phyloP scores from a whole-genome alignment of 2,888 invertebrate species.

The Didymodactylos carnosus region DNA sequence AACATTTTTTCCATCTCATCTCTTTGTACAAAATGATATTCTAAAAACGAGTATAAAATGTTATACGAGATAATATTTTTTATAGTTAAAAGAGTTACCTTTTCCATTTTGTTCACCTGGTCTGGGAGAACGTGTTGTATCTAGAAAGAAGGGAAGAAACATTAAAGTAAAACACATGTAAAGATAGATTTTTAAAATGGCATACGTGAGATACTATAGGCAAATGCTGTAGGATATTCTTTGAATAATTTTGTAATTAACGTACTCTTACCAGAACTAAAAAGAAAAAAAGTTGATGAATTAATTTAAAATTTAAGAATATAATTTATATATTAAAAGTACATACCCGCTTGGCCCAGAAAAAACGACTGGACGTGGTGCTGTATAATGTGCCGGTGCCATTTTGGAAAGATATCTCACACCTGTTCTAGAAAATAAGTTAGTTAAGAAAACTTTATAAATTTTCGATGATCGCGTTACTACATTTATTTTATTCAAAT shows the following conservation, averaged over 20 bases:
- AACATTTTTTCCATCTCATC: conserved; percentile 59
- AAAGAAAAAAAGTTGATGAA: no score
- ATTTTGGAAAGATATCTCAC: background rate
- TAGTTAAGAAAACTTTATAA: no score
- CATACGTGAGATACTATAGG: conserved; percentile 67
- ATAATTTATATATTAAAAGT: background rate
- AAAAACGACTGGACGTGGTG: background rate
- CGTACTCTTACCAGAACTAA: conserved; percentile 74
- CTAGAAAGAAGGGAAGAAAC: background rate
- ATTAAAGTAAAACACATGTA: background rate
- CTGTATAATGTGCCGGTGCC: no score
- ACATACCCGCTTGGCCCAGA: background rate
- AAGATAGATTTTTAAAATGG: background rate
- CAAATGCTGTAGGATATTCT: conserved; percentile 69
- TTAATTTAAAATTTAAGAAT: background rate
- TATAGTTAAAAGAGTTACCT: conserved; percentile 11
- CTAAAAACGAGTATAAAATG: no score
- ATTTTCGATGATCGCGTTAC: no score
- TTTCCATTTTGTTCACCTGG: conserved; percentile 38
- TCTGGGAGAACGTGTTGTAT: conserved; percentile 40
- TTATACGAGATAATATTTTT: no score
- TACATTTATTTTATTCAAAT: no score
- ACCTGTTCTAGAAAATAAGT: background rate
- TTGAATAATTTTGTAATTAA: conserved; percentile 61
- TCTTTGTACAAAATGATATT: conserved; percentile 64